These are phyloP conservation scores for Sycophila sp. DNA, from an alignment of 1,140 invertebrate genomes.

Conservation along the genomic window DNA sequence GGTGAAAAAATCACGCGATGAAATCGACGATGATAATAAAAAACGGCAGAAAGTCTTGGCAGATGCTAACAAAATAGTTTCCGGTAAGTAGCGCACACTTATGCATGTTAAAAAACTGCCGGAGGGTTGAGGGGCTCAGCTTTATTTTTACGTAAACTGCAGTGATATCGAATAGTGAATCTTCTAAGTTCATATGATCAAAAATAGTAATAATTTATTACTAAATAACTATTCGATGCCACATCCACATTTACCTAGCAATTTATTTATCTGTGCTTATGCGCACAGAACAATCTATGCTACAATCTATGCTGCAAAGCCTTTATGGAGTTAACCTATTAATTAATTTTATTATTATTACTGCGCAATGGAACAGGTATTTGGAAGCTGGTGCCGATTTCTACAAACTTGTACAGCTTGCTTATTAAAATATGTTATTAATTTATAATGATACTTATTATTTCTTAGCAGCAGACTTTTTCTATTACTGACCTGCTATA, in stretches of 20 bases:
- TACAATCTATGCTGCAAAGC: constrained; percentile 11
- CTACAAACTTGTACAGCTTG: constrained; percentile 58
- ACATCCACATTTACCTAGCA: no score
- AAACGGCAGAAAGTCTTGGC: constrained; percentile 60
- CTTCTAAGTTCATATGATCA: no score
- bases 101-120: constrained; percentile 41
- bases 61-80: constrained; percentile 62
- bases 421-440: constrained; percentile 51
- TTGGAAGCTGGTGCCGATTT: constrained; percentile 60
- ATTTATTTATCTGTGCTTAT: constrained; percentile 13
- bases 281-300: neutral
- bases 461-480: constrained; percentile 33
- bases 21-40: constrained; percentile 59
- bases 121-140: constrained; percentile 63
- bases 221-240: constrained; percentile 16
- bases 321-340: constrained; percentile 21
- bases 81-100: constrained; percentile 59
- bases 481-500: constrained; percentile 45
- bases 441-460: constrained; percentile 18
- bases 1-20: constrained; percentile 58
- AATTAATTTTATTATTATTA: constrained; percentile 51
- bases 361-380: constrained; percentile 51
- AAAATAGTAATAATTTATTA: neutral
- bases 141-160: constrained; percentile 44
- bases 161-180: constrained; percentile 14